Base-by-base conservation (phyloP, 2,888 invertebrate species). In the Cephus rjabovi region DNA sequence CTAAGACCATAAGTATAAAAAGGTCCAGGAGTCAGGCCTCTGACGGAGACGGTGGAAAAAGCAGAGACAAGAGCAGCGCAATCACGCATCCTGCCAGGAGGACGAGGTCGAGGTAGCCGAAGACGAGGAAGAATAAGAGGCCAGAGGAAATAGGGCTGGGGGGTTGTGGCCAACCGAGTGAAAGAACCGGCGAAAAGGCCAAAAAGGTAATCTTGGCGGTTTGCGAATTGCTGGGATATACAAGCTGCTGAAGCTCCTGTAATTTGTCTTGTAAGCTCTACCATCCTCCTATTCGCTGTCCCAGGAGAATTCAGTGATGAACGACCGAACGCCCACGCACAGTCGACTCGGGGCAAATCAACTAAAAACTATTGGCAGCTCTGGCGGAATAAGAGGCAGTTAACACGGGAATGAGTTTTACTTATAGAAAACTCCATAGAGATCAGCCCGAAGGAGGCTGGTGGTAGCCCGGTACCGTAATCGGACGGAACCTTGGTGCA, bases 301-400 rank as follows among this genome's bases (percentile, higher is more conserved):
- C 23, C 56, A 9, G 31, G 33, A 74, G 76, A 69, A 79, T 77
- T 75, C 81, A 71, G 85, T 87, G 87, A 89, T 88, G 86, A 88
- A 89, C 87, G 89, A 87, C 81, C 81, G 79, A 76, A 79, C 81
- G 81, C 82, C 82, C 82, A 80, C 84, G 84, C 85, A 86, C 86
- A 86, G 23, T 11, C 83, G 83, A 80, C 80, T 73, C 74, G 73
- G 80, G 83, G 82, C 86, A 87, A 89, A 88, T 88, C 87, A 88
- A 86, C 87, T 87, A 84, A 87, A 88, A 87, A 89, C 88, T 86
- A 89, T 89, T 86, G 87, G 84, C 88, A 83, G 83, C 83, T 23
- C 23, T 9, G 1, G 23, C 23, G 9, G 2, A 23, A 23, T 56
- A 23, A 56, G 56, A 56, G 56, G 9, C 23, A 6, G 56, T 15